Evolutionary conservation across 1,140 invertebrate genomes (phyloP), one percentile per base, ranked within the genome.

Genomic region (Tigriopus japonicus): DNA sequence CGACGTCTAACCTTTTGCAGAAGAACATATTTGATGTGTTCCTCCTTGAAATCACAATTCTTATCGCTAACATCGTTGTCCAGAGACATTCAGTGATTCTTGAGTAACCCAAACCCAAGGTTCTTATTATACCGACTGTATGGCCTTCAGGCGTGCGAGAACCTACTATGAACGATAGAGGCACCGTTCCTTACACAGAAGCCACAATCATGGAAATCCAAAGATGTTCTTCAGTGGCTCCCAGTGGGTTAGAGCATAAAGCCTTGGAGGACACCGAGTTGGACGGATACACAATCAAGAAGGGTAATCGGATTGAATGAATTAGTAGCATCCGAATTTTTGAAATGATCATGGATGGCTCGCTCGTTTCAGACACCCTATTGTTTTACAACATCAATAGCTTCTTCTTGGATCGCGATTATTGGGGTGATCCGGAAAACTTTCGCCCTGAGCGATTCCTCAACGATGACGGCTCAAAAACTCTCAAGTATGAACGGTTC

Each of bases 371-470:
- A 63, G 76, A 74, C 1, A 73, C 76, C 0, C 76, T 80, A 77
- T 71, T 88, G 0, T 35, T 35, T 41, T 23, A 28, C 35, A 17
- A 41, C 6, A 17, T 58, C 13, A 41, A 23, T 40, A 9, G 6
- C 40, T 41, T 58, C 42, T 58, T 58, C 7, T 1, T 28, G 42
- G 40, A 58, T 23, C 55, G 28, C 12, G 40, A 58, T 21, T 58
- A 58, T 23, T 73, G 86, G 0, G 64, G 74, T 0, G 70, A 87
- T 17, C 87, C 89, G 0, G 75, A 83, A 40, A 66, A 70, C 13
- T 93, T 84, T 67, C 74, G 74, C 21, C 86, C 87, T 0, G 74
- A 78, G 1, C 73, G 88, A 59, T 91, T 90, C 68, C 68, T 91
- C 0, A 35, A 35, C 28, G 28, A 35, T 35, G 76, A 82, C 1